These are phyloP conservation scores for Drosophila malerkotliana DNA, from an alignment of 1,140 invertebrate genomes.

Conservation along the genomic window DNA sequence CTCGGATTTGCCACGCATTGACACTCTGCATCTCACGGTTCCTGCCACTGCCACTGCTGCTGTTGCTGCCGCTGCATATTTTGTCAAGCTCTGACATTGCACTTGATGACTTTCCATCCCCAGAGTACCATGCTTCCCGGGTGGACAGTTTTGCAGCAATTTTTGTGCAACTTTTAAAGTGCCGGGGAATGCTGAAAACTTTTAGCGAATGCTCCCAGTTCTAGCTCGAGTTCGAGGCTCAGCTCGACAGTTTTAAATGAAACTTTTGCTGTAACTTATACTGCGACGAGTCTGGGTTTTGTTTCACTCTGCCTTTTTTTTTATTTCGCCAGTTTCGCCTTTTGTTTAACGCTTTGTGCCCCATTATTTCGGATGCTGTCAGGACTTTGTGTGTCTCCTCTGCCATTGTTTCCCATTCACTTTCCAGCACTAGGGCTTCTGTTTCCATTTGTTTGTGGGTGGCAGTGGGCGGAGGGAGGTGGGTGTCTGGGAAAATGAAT, in stretches of 20 bases:
- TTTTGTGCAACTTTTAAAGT: slow-evolving; percentile 43
- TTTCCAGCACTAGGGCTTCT: slow-evolving; percentile 17
- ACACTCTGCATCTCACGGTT: slow-evolving; percentile 17
- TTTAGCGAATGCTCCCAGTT: slow-evolving; percentile 27
- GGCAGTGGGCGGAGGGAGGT: not conserved
- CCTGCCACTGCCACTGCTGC: not conserved
- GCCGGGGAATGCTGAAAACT: slow-evolving; percentile 29
- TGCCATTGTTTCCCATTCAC: slow-evolving; percentile 23
- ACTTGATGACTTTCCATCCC: slow-evolving; percentile 50
- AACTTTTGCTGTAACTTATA: slow-evolving; percentile 61
- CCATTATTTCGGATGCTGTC: slow-evolving; percentile 61
- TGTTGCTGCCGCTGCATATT: slow-evolving; percentile 30
- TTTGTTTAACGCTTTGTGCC: slow-evolving; percentile 62
- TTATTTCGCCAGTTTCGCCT: slow-evolving; percentile 25
- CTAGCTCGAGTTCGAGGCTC: slow-evolving; percentile 6
- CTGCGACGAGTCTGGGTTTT: slow-evolving; percentile 52
- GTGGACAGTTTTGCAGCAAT: slow-evolving; percentile 5
- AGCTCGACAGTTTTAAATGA: slow-evolving; percentile 63
- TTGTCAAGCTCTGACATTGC: slow-evolving; percentile 64
- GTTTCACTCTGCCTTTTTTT: slow-evolving; percentile 13
- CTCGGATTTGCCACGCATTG: slow-evolving; percentile 58
- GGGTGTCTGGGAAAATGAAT: slow-evolving; percentile 42
- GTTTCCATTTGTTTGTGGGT: slow-evolving; percentile 19
- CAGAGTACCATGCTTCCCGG: not conserved
- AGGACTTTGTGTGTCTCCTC: slow-evolving; percentile 39